Conservation (phyloP, 2,113 vertebrate genomes). For the Oncorhynchus nerka region DNA sequence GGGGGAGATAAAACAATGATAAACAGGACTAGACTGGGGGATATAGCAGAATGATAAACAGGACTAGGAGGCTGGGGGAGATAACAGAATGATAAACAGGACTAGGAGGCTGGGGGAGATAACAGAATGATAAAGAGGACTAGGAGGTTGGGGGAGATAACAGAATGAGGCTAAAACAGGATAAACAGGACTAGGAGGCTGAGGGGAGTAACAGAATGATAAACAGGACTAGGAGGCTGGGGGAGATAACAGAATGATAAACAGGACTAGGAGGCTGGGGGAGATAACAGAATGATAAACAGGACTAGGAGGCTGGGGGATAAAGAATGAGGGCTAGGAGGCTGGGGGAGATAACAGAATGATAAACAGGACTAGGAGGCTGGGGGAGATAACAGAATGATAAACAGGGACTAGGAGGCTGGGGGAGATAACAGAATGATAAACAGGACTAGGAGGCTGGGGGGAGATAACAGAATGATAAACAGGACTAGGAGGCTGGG, state of each 20-base stretch:
- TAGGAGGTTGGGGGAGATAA: constrained; percentile 56
- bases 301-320: constrained; percentile 32
- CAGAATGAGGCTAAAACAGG: too few relatives aligned
- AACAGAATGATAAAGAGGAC: background rate
- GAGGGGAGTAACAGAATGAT: constrained; percentile 70
- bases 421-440: constrained; percentile 70
- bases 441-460: constrained; percentile 3
- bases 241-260: constrained; percentile 69
- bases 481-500: too few relatives aligned
- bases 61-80: constrained; percentile 15
- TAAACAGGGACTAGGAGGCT: background rate
- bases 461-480: constrained; percentile 19
- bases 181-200: background rate
- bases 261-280: constrained; percentile 21
- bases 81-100: too few relatives aligned
- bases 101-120: constrained; percentile 10
- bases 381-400: constrained; percentile 69
- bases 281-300: constrained; percentile 67
- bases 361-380: too few relatives aligned
- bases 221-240: constrained; percentile 3
- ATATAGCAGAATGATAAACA: too few relatives aligned
- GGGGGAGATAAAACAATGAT: constrained; percentile 1
- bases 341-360: constrained; percentile 23
- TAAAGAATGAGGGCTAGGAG: constrained; percentile 59
- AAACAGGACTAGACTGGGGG: too few relatives aligned